Percentiles rank a stretch among this genome's conserved stretches.
phyloP scores from a whole-genome alignment of 2,113 vertebrate genomes.

The Diphyllodes magnificus region DNA sequence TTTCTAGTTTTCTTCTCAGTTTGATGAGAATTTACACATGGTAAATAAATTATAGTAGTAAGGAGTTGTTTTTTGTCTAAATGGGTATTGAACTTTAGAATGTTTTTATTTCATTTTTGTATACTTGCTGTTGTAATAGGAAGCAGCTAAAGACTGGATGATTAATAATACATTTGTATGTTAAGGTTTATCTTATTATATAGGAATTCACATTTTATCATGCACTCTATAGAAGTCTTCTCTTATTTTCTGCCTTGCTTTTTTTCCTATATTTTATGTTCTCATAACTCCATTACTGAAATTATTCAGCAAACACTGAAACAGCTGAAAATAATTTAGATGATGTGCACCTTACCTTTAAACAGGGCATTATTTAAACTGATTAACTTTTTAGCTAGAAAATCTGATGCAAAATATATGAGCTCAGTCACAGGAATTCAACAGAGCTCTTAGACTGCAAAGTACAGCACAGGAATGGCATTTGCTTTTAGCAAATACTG shows the following conservation, averaged over 20 bases:
- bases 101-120: neutral
- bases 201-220: neutral
- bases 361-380: neutral
- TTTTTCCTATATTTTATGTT: neutral
- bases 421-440: neutral
- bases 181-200: neutral
- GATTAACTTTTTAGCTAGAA: neutral
- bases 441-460: neutral
- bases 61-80: neutral
- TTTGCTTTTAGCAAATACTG: neutral
- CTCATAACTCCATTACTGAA: neutral
- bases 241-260: neutral
- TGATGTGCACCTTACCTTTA: neutral
- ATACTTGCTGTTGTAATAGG: neutral
- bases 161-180: neutral
- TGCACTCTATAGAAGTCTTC: neutral
- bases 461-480: neutral
- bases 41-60: neutral
- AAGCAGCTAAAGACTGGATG: neutral
- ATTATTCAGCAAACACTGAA: neutral
- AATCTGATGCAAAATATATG: neutral
- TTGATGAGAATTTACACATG: neutral
- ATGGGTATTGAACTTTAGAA: neutral
- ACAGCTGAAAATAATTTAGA: neutral
- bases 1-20: neutral